Conservation (phyloP, 1,140 invertebrate genomes). For the Hermetia illucens region DNA sequence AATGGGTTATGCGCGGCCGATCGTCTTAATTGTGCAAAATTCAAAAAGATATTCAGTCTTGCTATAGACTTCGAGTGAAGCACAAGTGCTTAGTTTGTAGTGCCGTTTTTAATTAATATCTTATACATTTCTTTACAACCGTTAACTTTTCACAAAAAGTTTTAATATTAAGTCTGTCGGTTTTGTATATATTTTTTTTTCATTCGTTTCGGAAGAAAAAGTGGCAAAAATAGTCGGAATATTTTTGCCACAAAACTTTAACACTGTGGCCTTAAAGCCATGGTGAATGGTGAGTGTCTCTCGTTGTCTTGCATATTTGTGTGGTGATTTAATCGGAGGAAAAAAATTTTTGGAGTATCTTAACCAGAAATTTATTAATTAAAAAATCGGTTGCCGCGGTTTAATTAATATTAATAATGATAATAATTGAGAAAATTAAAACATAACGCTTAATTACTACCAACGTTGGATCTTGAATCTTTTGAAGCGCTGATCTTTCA, state of each 20-base stretch:
- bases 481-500: too few relatives aligned
- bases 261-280: constrained; percentile 4
- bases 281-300: constrained; percentile 3
- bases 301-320: too few relatives aligned
- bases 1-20: not conserved
- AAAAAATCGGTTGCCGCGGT: too few relatives aligned
- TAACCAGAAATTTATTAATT: too few relatives aligned
- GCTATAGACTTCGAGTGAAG: constrained; percentile 21
- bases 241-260: not conserved
- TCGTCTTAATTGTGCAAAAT: not conserved
- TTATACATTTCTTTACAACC: not conserved
- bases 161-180: not conserved
- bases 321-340: too few relatives aligned
- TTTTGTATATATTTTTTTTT: not conserved
- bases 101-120: constrained; percentile 4
- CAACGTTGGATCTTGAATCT: too few relatives aligned
- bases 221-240: not conserved
- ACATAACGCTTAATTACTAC: too few relatives aligned
- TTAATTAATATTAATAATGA: too few relatives aligned
- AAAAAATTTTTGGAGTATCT: too few relatives aligned
- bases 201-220: too few relatives aligned
- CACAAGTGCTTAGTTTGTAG: constrained; percentile 8
- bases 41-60: constrained; percentile 16
- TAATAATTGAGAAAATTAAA: too few relatives aligned
- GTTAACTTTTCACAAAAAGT: not conserved